phyloP scores from a whole-genome alignment of 2,888 invertebrate species.

The Sialis lutaria region DNA sequence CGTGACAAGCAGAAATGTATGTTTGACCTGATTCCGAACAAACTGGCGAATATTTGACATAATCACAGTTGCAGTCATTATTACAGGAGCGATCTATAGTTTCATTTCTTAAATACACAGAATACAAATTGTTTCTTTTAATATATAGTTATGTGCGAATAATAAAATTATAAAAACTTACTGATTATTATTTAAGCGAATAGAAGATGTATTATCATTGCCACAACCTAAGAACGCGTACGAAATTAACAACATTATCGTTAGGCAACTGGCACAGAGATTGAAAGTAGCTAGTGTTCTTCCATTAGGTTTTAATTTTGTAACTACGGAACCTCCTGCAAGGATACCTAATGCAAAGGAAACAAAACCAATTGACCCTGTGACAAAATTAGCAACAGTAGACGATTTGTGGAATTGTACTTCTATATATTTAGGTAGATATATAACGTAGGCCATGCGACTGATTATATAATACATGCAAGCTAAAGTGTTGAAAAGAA shows the following conservation, averaged over 20 bases:
- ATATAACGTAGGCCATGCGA: conserved; percentile 61
- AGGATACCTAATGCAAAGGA: conserved; percentile 52
- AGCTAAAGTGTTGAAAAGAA: conserved; percentile 56
- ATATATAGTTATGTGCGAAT: no score
- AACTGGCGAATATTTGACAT: conserved; percentile 41
- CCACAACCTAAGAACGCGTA: conserved; percentile 50
- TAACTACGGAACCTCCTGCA: conserved; percentile 44
- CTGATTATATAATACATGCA: conserved; percentile 55
- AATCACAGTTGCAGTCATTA: conserved; percentile 28
- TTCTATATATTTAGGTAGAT: conserved; percentile 69
- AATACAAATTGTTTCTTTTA: neutral
- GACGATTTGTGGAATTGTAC: conserved; percentile 64
- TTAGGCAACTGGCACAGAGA: conserved; percentile 41
- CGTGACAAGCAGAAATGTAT: conserved; percentile 65
- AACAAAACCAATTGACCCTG: conserved; percentile 50
- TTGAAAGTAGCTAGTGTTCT: conserved; percentile 52
- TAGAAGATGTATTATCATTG: conserved; percentile 34
- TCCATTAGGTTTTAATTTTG: conserved; percentile 45
- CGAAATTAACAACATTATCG: conserved; percentile 41
- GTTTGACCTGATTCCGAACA: conserved; percentile 45
- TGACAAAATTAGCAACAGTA: conserved; percentile 53
- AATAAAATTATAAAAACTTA: conserved; percentile 14
- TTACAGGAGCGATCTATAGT: conserved; percentile 35
- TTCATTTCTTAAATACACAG: conserved; percentile 20
- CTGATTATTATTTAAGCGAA: conserved; percentile 23